Base-by-base conservation (phyloP, 2,797 vertebrate genomes). In the Amblyopsis hoosieri region DNA sequence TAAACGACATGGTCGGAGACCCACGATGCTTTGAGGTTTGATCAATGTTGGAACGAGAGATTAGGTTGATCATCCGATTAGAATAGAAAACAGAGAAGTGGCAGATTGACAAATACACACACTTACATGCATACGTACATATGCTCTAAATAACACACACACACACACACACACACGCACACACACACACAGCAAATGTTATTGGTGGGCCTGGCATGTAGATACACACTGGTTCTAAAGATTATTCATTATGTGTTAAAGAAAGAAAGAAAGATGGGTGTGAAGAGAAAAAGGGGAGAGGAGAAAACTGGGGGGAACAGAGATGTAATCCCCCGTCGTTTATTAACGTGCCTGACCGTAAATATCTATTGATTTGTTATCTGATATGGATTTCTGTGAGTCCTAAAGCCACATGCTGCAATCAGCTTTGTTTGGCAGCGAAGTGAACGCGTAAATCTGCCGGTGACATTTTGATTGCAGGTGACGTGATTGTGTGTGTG, bases 391-490 rank as follows among this genome's bases (percentile, higher is more conserved):
- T 90, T 90, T 63, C 3, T 33, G 3, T 17, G 37, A 56, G 23
- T 78, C 77, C 57, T 66, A 66, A 74, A 82, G 81, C 76, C 57
- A 48, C 37, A 1, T 74, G 75, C 83, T 78, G 83, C 89, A 91
- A 90, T 88, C 87, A 91, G 88, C 89, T 91, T 91, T 92, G 89
- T 91, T 89, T 90, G 87, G 87, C 81, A 77, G 88, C 75, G 72
- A 52, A 23, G 60, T 66, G 62, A 71, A 72, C 74, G 80, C 87
- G 88, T 91, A 92, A 92, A 91, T 92, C 87, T 89, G 80, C 72
- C 75, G 81, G 83, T 92, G 91, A 90, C 91, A 92, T 93, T 92
- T 93, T 91, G 89, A 92, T 92, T 87, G 90, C 46, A 66, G 62
- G 61, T 51, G 52, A 56, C 73, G 76, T 74, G 69, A 75, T n/a